Conservation (phyloP, 2,888 invertebrate species). For the Alloplasta piceator region DNA sequence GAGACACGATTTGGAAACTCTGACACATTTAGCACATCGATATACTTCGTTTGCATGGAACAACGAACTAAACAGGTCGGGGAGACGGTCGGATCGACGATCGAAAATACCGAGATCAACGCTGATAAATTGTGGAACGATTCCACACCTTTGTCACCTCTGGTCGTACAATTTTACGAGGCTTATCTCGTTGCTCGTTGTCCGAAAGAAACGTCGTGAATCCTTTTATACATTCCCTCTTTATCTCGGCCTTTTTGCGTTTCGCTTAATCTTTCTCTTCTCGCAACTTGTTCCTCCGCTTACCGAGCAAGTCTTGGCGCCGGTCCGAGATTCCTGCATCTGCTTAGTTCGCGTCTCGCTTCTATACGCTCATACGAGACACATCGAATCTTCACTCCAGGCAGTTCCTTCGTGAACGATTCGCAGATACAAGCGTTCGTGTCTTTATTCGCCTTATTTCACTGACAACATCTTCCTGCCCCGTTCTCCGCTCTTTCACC, state of each 20-base stretch:
- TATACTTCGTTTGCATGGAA: not conserved
- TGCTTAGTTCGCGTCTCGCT: slow-evolving; percentile 73
- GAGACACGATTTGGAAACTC: slow-evolving; percentile 43
- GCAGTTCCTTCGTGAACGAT: slow-evolving; percentile 52
- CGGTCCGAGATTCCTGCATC: slow-evolving; percentile 81
- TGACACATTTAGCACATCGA: slow-evolving; percentile 24
- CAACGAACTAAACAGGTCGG: not conserved
- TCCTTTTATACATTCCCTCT: slow-evolving; percentile 55
- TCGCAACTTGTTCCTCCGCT: slow-evolving; percentile 69
- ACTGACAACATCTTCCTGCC: slow-evolving; percentile 22
- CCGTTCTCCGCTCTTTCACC: slow-evolving; percentile 55
- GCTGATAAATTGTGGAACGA: not conserved
- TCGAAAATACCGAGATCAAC: slow-evolving; percentile 3
- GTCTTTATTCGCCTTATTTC: slow-evolving; percentile 42
- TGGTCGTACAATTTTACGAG: slow-evolving; percentile 43
- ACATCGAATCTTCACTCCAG: slow-evolving; percentile 53
- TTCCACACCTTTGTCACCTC: slow-evolving; percentile 12
- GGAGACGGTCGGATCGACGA: slow-evolving; percentile 7
- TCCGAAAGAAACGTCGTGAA: slow-evolving; percentile 39
- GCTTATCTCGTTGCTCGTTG: slow-evolving; percentile 40
- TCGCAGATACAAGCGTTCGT: slow-evolving; percentile 27
- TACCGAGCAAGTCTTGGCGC: slow-evolving; percentile 75
- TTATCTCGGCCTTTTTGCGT: slow-evolving; percentile 50
- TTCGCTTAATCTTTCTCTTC: slow-evolving; percentile 52
- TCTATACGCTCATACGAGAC: slow-evolving; percentile 36